Base-by-base conservation (phyloP, 2,113 vertebrate species). In the Phrynocephalus versicolor region DNA sequence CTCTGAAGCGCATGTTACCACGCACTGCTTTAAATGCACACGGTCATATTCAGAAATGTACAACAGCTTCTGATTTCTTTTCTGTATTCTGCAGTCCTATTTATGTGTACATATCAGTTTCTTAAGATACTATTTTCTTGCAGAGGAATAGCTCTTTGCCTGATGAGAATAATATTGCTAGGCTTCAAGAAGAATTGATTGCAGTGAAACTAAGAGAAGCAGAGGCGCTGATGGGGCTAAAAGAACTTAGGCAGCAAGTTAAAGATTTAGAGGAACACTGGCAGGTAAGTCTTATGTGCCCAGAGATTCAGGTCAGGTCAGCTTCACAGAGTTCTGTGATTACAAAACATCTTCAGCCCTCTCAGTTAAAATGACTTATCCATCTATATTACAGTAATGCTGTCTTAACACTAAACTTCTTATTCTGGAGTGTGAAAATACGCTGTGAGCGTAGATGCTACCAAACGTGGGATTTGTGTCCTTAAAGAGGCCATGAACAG, bases 201-300 rank as follows among this genome's bases (percentile, higher is more conserved):
- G 98, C 97, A 7, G 97, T 98, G 88, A 99, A 99, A 94, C 91
- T 99, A 85, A 96, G 99, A 91, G 99, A 99, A 95, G 98, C 97
- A 0, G 98, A 99, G 94, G 98, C 99, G 88, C 51, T 98, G 77
- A 98, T 96, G 51, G 97, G 98, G 74, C 95, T 99, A 64, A 99
- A 99, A 92, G 98, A 99, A 94, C 95, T 98, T 79, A 96, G 97
- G 70, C 98, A 99, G 89, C 98, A 99, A 92, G 97, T 99, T 87
- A 95, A 96, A 90, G 97, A 97, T 90, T 96, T 99, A 94, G 99
- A 99, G 27, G 98, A 99, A 12, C 99, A 99, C 94, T 99, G 99
- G 98, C 98, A 99, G 98, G 99, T 99, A 95, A 88, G 94, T 13
- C 14, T n/a, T 23, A 71, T 33, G 0, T 7, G 1, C 14, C 5